Percentiles rank a stretch among this genome's conserved stretches.
These are phyloP conservation scores for Glareola pratincola DNA, from an alignment of 2,113 vertebrate genomes.

Conservation along the genomic window DNA sequence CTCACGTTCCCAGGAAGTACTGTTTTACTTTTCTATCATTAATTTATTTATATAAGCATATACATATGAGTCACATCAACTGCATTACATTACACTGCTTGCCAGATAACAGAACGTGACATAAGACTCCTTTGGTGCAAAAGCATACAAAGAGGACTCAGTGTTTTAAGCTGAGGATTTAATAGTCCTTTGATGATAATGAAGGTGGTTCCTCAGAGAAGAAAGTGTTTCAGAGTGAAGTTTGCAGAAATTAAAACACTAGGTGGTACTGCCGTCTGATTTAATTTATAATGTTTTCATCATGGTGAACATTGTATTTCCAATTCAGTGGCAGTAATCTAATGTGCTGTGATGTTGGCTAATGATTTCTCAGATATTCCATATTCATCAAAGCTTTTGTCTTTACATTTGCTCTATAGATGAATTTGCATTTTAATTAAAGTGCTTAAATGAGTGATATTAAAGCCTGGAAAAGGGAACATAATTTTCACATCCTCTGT, in stretches of 20 bases:
- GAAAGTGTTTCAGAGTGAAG: slow-evolving; percentile 48
- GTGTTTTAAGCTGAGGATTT: slow-evolving; percentile 3
- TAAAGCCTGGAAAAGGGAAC: slow-evolving; percentile 8
- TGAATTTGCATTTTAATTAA: slow-evolving; percentile 68
- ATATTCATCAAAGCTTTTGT: slow-evolving; percentile 54
- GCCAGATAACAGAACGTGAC: background rate
- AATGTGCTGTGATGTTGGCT: slow-evolving; percentile 5
- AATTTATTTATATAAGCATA: background rate
- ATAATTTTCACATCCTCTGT: slow-evolving; percentile 24
- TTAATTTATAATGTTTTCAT: slow-evolving; percentile 51
- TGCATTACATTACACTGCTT: background rate
- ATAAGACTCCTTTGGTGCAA: background rate
- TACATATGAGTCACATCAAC: background rate
- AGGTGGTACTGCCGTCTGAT: slow-evolving; percentile 2
- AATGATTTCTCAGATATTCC: slow-evolving; percentile 50
- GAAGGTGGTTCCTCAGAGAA: slow-evolving; percentile 36
- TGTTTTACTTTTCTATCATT: background rate
- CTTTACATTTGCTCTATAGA: slow-evolving; percentile 28
- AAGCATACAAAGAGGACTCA: background rate
- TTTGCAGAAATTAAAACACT: slow-evolving; percentile 65
- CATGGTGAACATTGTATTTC: slow-evolving; percentile 10
- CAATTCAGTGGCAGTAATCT: slow-evolving; percentile 24
- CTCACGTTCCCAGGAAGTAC: background rate
- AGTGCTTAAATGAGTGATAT: background rate
- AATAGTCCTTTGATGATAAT: slow-evolving; percentile 17